Base-by-base conservation (phyloP, 2,113 vertebrate species). In the Cinclus mexicanus region DNA sequence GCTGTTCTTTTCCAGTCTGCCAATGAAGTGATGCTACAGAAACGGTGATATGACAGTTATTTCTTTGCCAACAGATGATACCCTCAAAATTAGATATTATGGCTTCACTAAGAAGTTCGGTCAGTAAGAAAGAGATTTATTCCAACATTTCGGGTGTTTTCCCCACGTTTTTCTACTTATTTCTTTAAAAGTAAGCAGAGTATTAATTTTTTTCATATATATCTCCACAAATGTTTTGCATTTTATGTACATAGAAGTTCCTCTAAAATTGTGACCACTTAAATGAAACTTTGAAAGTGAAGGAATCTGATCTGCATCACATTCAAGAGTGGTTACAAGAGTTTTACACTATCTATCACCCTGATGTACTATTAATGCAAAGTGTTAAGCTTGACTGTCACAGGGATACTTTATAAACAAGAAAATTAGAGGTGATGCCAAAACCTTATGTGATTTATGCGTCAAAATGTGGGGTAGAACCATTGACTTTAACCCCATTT, bases 1-100 rank as follows among this genome's bases (percentile, higher is more conserved):
- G 94, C 65, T 97, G 92, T 80, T 92, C 94, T 94, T 94, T 94
- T 96, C 72, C 92, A 94, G 90, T 72, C 90, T 96, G 75, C 79
- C 78, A 90, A 24, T 93, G 85, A 95, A 94, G 90, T 83, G 67
- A 83, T 77, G 75, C 39, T 83, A 65, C 85, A 94, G 83, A 88
- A 94, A 88, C 61, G 89, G 85, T 11, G 8, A 85, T 83, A 92
- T 86, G 67, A 90, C 83, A 86, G 57, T 61, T 88, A 55, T 90
- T 92, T 84, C 50, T 86, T 80, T 95, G 90, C 92, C 92, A 96
- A 79, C 57, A 83, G 49, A 93, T 46, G 41, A 79, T 88, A 76
- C 25, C 57, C 49, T 71, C 79, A 93, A 76, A 92, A 83, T 83
- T 60, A 64, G 41, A 69, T 44, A 69, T 65, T 57, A 72, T 24